Evolutionary conservation across 2,888 invertebrate species (phyloP), one percentile per base, ranked within the genome.

Genomic region (Leptinotarsa juncta): DNA sequence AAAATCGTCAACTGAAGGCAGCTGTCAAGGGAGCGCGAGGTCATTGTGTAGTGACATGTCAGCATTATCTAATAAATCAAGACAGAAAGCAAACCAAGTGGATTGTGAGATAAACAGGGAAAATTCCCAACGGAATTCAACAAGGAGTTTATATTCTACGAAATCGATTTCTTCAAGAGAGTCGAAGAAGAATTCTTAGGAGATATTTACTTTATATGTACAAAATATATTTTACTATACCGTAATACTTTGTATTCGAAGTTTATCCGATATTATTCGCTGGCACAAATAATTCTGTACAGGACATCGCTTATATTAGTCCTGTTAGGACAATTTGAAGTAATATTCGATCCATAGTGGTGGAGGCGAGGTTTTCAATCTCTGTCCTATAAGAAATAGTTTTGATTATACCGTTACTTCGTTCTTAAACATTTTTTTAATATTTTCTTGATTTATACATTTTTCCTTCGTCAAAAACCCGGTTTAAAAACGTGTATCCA

Each of bases 181-280:
- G 26, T 62, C 62, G 7, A 62, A 62, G 42, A 62, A 62, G 12
- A 62, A n/a, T n/a, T 7, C 12, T 32, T 62, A 62, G 62, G 62
- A 32, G 7, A 62, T n/a, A 62, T 62, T 32, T 32, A 62, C 32
- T 32, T 62, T n/a, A 32, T 62, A 57, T 57, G 57, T 57, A 57
- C 57, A 57, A 57, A 57, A 23, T 57, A 23, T 62, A 26, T 62
- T n/a, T n/a, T 51, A 51, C n/a, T 51, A 51, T 5, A 51, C 16
- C n/a, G 14, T 50, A 50, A 1, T 51, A 51, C 51, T 4, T 4
- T 15, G 51, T 2, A 16, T 42, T 0, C 10, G 10, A 42, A 42
- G 3, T 10, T 12, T 12, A 10, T 3, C 3, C 5, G 10, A 42
- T 3, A 42, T 42, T 42, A 42, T 42, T 42, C 42, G 42, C 42